Evolutionary conservation across 2,888 invertebrate species (phyloP).

Genomic region (Margaritifera margaritifera): DNA sequence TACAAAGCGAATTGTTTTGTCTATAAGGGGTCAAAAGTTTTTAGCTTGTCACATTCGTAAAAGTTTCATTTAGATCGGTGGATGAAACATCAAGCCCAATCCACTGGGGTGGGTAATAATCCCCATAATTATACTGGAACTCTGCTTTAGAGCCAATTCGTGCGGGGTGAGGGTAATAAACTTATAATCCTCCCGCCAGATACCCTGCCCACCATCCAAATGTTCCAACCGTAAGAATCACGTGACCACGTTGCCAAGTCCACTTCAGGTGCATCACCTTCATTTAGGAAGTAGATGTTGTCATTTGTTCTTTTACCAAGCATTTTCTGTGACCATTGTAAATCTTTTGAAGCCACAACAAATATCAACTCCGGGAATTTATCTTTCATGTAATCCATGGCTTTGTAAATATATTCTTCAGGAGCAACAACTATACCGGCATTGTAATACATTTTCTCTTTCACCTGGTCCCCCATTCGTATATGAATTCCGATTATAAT

Average conservation of each 20-base stretch:
- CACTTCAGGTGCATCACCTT: neutral
- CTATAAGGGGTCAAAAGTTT: too few relatives aligned
- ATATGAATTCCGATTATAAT: conserved; percentile 26
- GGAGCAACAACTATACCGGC: conserved; percentile 4
- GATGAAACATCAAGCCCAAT: conserved; percentile 6
- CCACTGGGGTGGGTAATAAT: conserved; percentile 25
- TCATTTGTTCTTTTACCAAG: too few relatives aligned
- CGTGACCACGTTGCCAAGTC: conserved; percentile 32
- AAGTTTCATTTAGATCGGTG: too few relatives aligned
- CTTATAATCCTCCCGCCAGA: conserved; percentile 19
- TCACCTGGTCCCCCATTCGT: conserved; percentile 15
- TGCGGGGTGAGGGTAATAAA: conserved; percentile 21
- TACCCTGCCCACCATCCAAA: conserved; percentile 38
- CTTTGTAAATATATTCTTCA: conserved; percentile 20
- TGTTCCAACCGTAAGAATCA: conserved; percentile 26
- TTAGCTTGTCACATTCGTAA: too few relatives aligned
- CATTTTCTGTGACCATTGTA: conserved; percentile 12
- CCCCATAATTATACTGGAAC: conserved; percentile 5
- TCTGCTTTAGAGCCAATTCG: conserved; percentile 23
- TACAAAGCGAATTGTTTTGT: too few relatives aligned
- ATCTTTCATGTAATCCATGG: conserved; percentile 12
- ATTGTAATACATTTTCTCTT: neutral
- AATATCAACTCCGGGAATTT: conserved; percentile 16
- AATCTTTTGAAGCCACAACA: conserved; percentile 28
- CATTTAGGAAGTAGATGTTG: too few relatives aligned